Conservation (phyloP, 2,797 vertebrate species). For the Girardinus metallicus region DNA sequence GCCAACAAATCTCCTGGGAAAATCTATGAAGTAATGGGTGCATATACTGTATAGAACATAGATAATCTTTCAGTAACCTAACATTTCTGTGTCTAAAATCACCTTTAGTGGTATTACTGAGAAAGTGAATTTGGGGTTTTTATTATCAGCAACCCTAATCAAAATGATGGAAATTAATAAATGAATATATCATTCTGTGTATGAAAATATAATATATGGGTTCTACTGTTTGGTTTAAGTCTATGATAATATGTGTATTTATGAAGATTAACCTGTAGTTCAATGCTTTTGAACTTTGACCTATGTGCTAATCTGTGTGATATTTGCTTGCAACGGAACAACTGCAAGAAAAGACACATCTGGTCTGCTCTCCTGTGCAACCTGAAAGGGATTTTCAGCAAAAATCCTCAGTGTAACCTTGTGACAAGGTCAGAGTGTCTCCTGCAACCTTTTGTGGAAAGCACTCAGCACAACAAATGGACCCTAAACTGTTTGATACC, state of each 20-base stretch:
- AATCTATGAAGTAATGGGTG: neutral
- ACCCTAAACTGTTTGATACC: conserved; percentile 70
- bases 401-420: conserved; percentile 34
- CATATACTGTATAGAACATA: neutral
- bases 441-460: conserved; percentile 60
- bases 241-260: neutral
- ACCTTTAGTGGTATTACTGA: neutral
- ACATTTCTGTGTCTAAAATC: neutral
- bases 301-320: conserved; percentile 1
- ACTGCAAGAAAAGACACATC: conserved; percentile 30
- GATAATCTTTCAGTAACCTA: neutral
- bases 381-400: conserved; percentile 42
- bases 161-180: neutral
- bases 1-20: neutral
- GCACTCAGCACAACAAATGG: conserved; percentile 72
- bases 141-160: neutral
- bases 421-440: conserved; percentile 68
- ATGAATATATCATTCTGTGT: neutral
- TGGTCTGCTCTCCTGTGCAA: conserved; percentile 24
- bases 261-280: neutral
- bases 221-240: neutral
- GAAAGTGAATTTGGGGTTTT: neutral
- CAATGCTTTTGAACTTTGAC: neutral
- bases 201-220: neutral
- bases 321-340: conserved; percentile 7